Base-by-base conservation (phyloP, 2,797 vertebrate species). In the Pterois miles region DNA sequence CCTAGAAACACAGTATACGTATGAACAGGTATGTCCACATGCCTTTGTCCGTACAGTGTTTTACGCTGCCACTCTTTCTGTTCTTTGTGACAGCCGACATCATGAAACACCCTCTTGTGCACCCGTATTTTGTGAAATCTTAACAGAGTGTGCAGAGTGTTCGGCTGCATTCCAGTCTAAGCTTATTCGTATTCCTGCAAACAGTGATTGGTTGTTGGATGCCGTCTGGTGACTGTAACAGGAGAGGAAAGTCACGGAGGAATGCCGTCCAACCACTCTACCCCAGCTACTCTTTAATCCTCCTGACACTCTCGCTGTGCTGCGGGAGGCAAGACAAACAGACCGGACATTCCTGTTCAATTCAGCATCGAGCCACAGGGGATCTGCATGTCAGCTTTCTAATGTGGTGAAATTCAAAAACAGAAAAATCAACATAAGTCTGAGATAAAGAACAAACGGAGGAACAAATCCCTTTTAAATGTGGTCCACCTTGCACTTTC, bases 271-370 rank as follows among this genome's bases (percentile, higher is more conserved):
- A 2, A 84, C 90, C 62, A 40, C 89, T 88, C 58, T 59, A 76
- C 83, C 80, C 81, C 80, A 43, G 84, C 84, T 80, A 60, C 80
- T 79, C 83, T 88, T 85, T 86, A 91, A 91, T 89, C 91, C 85
- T 79, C 67, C 88, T 81, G 70, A 87, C 88, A 82, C 80, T 69
- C 84, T 84, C 79, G 10, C 81, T 78, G 81, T 60, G 74, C 79
- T 3, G 77, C 54, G 22, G 6, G 76, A 76, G 82, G 60, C 67
- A 75, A 75, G 75, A 78, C 82, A 84, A 88, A 79, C 74, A 76
- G 56, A 60, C 54, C 50, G 29, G 70, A 79, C 88, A 88, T 89
- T 89, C 88, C 86, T 82, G 48, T 48, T 82, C 68, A 14, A 62
- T 63, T 50, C 77, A 38, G 10, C 78, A 13, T 12, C 8, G 13